Base-by-base conservation (phyloP, 2,113 vertebrate species). In the Rhabdomys dilectus region DNA sequence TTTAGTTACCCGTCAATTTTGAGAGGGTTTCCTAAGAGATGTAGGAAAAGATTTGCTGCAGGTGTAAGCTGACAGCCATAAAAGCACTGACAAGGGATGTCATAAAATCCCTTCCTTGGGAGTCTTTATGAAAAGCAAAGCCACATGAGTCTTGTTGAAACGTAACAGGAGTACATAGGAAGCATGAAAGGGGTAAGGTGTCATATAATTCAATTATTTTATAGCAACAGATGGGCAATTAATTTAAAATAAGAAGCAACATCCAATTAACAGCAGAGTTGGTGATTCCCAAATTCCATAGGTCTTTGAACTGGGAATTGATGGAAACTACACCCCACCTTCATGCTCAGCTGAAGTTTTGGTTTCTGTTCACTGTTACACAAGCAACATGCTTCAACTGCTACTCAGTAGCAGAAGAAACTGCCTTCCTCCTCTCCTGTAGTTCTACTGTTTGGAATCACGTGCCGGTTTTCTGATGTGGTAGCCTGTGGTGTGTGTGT, bases 1-100 rank as follows among this genome's bases (percentile, higher is more conserved):
- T 70, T 97, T 90, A 94, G 94, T 96, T 93, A 88, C 96, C 95
- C 72, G 88, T 96, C 97, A 96, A 95, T 97, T 97, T 96, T 84
- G 75, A 96, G 68, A 73, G 92, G 29, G 81, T 96, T 96, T 97
- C 96, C 96, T 95, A 95, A 91, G 96, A 96, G 96, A 98, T 82
- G 68, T 29, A 9, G 60, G 58, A 39, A 97, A 91, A 89, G 90
- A 97, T 95, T 97, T 95, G 78, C 92, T 96, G 77, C 73, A 91
- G 81, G 91, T 94, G n/a, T 87, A 66, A 53, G 60, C 78, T 97
- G 95, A 94, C 95, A 97, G 91, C 86, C 94, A 39, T 80, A 36
- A 62, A 96, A 96, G 62, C 19, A 89, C 80, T 94, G 96, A 95
- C 85, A 95, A 95, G 92, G 82, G 68, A 97, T 93, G 53, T 88